phyloP scores from a whole-genome alignment of 2,888 invertebrate genomes.

The Agelastica alni region DNA sequence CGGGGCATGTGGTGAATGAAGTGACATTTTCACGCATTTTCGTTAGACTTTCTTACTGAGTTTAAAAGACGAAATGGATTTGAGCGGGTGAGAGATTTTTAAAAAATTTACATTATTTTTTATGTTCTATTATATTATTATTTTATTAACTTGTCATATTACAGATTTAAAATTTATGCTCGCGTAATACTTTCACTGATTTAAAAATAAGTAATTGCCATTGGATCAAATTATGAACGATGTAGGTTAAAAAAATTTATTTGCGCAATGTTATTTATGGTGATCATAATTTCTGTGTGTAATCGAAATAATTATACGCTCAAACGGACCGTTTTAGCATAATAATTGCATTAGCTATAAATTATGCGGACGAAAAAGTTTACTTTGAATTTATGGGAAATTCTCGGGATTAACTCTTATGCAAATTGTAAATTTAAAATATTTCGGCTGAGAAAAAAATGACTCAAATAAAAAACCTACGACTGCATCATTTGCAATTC shows the following conservation, averaged over 20 bases:
- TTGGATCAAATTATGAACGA: constrained; percentile 13
- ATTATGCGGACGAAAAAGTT: constrained; percentile 8
- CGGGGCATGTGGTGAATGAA: neutral
- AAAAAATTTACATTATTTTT: neutral
- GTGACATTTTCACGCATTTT: neutral
- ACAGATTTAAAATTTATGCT: neutral
- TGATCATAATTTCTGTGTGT: constrained; percentile 2
- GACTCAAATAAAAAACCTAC: neutral
- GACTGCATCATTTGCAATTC: too few species aligned
- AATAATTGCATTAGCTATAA: constrained; percentile 6
- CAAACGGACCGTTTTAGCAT: constrained; percentile 8
- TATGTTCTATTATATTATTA: neutral
- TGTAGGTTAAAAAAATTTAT: constrained; percentile 12
- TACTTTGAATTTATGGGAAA: constrained; percentile 12
- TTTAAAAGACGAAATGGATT: neutral
- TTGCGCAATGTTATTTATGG: constrained; percentile 17
- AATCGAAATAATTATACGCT: constrained; percentile 1
- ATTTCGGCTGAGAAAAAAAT: neutral
- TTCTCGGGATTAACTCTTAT: neutral
- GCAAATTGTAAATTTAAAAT: too few species aligned
- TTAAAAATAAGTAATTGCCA: constrained; percentile 5
- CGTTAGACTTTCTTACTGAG: neutral
- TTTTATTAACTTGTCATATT: neutral
- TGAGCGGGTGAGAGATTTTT: neutral
- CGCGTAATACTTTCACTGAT: neutral